Base-by-base conservation (phyloP, 2,888 invertebrate species). In the Agrotis segetum region DNA sequence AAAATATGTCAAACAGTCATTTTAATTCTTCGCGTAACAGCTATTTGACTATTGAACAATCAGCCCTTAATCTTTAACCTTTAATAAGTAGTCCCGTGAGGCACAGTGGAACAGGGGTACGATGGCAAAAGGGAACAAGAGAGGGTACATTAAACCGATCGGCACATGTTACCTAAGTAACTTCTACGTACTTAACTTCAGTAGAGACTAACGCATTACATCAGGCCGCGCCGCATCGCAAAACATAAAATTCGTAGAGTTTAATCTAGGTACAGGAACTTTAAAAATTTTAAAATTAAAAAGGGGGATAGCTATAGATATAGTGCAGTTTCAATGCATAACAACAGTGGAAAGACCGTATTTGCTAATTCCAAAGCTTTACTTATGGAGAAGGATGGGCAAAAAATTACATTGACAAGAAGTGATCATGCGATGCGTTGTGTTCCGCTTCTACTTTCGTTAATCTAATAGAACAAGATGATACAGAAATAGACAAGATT, bases 401-500 rank as follows among this genome's bases (percentile, higher is more conserved):
- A 11, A 55, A 17, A 55, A 55, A 29, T 17, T 55, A 4, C 17
- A 11, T 9, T 16, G n/a, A 7, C 11, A 19, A 16, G 46, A 21
- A 53, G 14, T 13, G 17, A 19, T 19, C 24, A 74, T 40, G n/a
- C 34, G 16, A 14, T 61, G 50, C 19, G 44, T 21, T 24, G 13
- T 13, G 24, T 3, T 24, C 13, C 44, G 17, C 19, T 9, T 16
- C 47, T 19, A 21, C 40, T 29, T 66, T 29, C 44, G 44, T 44
- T 66, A 66, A 7, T 21, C n/a, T 24, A 46, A 59, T 6, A 29
- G 19, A 63, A 56, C 13, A 52, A 29, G 49, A 62, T 29, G 21
- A 7, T 21, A 67, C 13, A 46, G 34, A 24, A 56, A 50, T 67
- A 50, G 29, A 67, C 14, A 71, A 19, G 13, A 13, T 46, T 29